Percentiles rank a stretch among this genome's conserved stretches.
Evolutionary conservation across 2,888 invertebrate species (phyloP).

Genomic region (Pyrrhia umbra): DNA sequence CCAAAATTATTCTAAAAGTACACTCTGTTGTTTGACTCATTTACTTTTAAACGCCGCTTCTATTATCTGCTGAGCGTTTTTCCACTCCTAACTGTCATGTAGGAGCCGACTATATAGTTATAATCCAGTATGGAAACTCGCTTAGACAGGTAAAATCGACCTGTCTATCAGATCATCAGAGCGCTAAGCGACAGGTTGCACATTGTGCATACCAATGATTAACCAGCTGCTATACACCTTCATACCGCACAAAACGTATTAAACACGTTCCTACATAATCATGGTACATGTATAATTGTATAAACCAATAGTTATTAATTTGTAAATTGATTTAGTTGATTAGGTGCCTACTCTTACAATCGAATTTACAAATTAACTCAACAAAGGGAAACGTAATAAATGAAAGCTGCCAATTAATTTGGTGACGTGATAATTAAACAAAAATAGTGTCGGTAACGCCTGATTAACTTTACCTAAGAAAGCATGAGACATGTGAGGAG

Average conservation of each 20-base stretch:
- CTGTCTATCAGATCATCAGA: background rate
- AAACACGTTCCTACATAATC: background rate
- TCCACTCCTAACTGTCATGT: background rate
- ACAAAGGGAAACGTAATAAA: conserved; percentile 46
- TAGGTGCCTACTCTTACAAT: conserved; percentile 20
- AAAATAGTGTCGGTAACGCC: conserved; percentile 29
- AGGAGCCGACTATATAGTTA: background rate
- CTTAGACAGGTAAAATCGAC: background rate
- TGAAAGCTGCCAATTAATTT: conserved; percentile 42
- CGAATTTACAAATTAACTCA: conserved; percentile 23
- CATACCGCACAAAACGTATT: too few species aligned
- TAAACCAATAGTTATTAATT: conserved; percentile 39
- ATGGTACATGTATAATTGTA: conserved; percentile 24
- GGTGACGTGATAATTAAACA: conserved; percentile 32
- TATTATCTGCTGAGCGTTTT: background rate
- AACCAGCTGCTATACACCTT: background rate
- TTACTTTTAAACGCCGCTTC: background rate
- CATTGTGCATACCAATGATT: background rate
- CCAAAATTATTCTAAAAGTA: too few species aligned
- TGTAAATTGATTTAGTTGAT: conserved; percentile 24
- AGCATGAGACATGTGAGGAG: conserved; percentile 19
- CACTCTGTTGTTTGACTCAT: too few species aligned
- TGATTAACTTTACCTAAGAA: conserved; percentile 24
- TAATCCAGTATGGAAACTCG: background rate
- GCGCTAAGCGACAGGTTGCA: background rate